Evolutionary conservation across 2,888 invertebrate genomes (phyloP).

Genomic region (Sylvicola fuscatus): DNA sequence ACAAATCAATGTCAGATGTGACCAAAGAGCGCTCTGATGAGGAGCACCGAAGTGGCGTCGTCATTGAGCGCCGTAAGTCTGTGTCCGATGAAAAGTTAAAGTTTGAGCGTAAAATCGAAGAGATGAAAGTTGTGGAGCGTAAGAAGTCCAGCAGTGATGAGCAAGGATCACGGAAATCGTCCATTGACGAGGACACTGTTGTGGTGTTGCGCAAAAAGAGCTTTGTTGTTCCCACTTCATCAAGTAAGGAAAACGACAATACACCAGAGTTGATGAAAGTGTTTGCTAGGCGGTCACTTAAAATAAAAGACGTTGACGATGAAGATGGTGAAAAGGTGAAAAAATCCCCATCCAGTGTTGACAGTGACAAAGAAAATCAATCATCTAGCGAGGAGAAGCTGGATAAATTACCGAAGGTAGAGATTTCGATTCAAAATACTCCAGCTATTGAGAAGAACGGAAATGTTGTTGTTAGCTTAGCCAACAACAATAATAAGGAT

Average conservation of each 20-base stretch:
- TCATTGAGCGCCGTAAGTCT: conserved; percentile 20
- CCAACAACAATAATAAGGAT: conserved; percentile 5
- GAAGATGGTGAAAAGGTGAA: conserved; percentile 22
- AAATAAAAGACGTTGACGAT: conserved; percentile 51
- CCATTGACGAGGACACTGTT: conserved; percentile 2
- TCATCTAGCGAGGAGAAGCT: conserved; percentile 30
- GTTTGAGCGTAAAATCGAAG: conserved; percentile 15
- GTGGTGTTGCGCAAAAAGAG: conserved; percentile 23
- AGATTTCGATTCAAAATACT: conserved; percentile 11
- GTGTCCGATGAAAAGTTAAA: conserved; percentile 18
- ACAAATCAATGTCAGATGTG: conserved; percentile 11
- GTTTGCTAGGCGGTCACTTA: conserved; percentile 58
- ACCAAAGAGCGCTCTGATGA: background rate
- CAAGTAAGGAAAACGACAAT: conserved; percentile 28
- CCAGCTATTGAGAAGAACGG: conserved; percentile 6
- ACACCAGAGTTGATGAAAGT: conserved; percentile 67
- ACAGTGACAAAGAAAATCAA: conserved; percentile 55
- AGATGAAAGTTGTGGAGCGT: conserved; percentile 9
- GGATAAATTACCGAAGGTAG: conserved; percentile 19
- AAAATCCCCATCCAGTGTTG: conserved; percentile 28
- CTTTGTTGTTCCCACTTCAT: conserved; percentile 11
- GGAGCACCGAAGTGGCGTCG: conserved; percentile 5
- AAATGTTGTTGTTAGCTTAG: conserved; percentile 6
- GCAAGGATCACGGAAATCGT: conserved; percentile 13
- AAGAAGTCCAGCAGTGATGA: conserved; percentile 13